Evolutionary conservation across 2,797 vertebrate genomes (phyloP), one percentile per base, ranked within the genome.

Genomic region (Halcyon leucocephala): DNA sequence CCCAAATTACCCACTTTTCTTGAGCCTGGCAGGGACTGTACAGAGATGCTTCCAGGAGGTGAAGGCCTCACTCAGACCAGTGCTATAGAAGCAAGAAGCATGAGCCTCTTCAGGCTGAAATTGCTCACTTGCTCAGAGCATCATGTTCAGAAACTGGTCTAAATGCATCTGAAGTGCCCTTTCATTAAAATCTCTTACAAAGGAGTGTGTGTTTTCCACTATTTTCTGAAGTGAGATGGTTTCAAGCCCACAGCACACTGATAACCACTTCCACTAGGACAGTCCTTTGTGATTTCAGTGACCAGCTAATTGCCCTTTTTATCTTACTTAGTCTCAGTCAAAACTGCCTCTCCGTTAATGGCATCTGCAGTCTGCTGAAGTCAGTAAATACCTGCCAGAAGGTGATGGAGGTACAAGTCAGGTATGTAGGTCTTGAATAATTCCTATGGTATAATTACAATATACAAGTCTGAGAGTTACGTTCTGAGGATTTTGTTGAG

Each of bases 301-400:
- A 54, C 29, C 49, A 42, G 10, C 66, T 81, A 69, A 82, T 89
- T 87, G 62, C 21, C 54, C 33, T 46, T 72, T 22, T 49, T 78
- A 35, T 51, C 78, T 89, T 91, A 64, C 60, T 29, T 87, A 99
- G 99, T 52, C 96, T 99, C 96, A 98, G 98, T 7, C 83, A 97
- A 55, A 98, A 98, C 76, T 9, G 9, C 82, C 92, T 98, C 8
- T 98, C 99, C 16, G 58, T 93, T 81, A 24, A 97, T 0, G 97
- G 97, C 74, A 37, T 98, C 71, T 77, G 92, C 86, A 62, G 44
- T 64, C 95, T 99, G 95, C 76, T 98, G 60, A 67, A 86, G 37
- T 96, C 97, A 3, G 74, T 98, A 46, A 95, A 95, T 7, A n/a
- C 48, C 1, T 98, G 97, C 94, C 89, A 62, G 71, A 82, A 92